Base-by-base conservation (phyloP, 2,797 vertebrate genomes). In the Petrocephalus schoutedeni region DNA sequence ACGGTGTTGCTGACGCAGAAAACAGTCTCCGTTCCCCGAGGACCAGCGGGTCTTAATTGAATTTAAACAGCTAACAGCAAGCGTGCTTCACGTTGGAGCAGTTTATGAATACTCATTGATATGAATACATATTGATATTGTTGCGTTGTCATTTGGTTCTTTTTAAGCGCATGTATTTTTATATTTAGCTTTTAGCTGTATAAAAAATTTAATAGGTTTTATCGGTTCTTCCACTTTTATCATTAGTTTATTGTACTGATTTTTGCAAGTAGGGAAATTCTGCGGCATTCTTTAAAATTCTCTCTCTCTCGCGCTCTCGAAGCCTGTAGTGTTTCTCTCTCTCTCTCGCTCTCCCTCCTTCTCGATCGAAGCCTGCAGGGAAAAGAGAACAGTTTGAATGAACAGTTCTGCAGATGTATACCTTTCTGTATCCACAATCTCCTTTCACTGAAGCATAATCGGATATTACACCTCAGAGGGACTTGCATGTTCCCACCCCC, bases 1-100 rank as follows among this genome's bases (percentile, higher is more conserved):
- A 90, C 88, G 94, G 92, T 92, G 91, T 92, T 89, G 91, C 94
- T 93, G 92, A 90, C 92, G 90, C 90, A 54, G 45, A 3, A 28
- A 53, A 53, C 80, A 83, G n/a, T 3, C 53, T 89, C 89, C 88
- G 88, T 91, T 95, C 95, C 95, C 93, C 58, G 85, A 94, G 88
- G 93, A 95, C 93, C 91, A 92, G 93, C 94, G 92, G 94, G 94
- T 94, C 97, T 97, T 97, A 97, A 98, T 97, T 97, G 95, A 95
- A 97, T 95, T 96, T 96, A 96, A 96, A 94, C 92, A 94, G 94
- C 95, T 96, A 93, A 91, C 88, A 93, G 96, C 95, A 96, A 96
- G 95, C 91, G 90, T 92, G 87, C 92, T 94, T 95, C 95, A 93
- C 92, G 91, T 94, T 93, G 92, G 92, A 95, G 86, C 92, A 91